Evolutionary conservation across 2,797 vertebrate species (phyloP), one percentile per base, ranked within the genome.

Genomic region (Amblyraja radiata): DNA sequence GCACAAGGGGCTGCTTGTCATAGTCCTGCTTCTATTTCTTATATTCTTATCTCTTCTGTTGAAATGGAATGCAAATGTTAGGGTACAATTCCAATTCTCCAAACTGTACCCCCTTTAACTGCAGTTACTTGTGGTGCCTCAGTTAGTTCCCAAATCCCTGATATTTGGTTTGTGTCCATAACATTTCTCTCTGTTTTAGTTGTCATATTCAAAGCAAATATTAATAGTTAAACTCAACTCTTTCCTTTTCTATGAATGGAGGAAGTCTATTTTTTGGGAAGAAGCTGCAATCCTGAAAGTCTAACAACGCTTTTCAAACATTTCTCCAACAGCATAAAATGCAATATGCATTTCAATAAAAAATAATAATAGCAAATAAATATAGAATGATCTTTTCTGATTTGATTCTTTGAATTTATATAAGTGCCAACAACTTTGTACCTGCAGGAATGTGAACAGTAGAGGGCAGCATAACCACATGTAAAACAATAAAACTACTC

Each of bases 401-500:
- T n/a, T 11, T 6, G 28, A 18, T 32, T 32, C 5, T 32, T n/a
- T 88, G 18, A 84, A 88, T 65, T 4, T 3, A 32, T 18, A 68
- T 88, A 28, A 36, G 63, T 10, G 21, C 0, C 63, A 65, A 61
- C n/a, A 32, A 63, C 32, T 63, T 28, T 86, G 58, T 32, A 63
- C 13, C 14, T 32, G 21, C 23, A 54, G 6, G 23, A 28, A 54
- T 18, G 46, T 74, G 90, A 74, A 58, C 90, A 92, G 90, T 1
- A 73, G 90, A 73, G 71, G 90, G 71, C 90, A 92, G 90, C 46
- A 76, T 76, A 76, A 54, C 90, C 90, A 92, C 36, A 92, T 76
- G 32, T 68, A 76, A 39, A 46, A 58, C 76, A 76, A n/a, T 76
- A 25, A 58, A 76, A 21, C 25, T 25, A 25, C 71, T 21, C 74